Percentiles rank a stretch among this genome's conserved stretches.
Conservation (phyloP, 2,113 vertebrate genomes). For the Rhinoderma darwinii region DNA sequence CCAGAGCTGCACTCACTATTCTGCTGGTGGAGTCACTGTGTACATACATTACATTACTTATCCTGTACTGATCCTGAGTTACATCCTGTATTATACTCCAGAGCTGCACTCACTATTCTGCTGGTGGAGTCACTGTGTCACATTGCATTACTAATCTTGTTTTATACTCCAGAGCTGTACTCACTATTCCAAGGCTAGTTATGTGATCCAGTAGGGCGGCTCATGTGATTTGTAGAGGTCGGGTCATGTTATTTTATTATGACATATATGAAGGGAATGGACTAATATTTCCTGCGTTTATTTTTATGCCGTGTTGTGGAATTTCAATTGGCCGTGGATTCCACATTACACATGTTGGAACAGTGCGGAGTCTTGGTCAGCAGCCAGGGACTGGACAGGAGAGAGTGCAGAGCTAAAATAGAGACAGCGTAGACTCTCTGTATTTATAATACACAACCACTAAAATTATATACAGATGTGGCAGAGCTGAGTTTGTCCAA, state of each 20-base stretch:
- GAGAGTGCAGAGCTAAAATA: neutral
- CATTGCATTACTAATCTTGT: too few relatives aligned
- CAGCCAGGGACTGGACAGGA: neutral
- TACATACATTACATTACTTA: too few relatives aligned
- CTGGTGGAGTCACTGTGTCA: too few relatives aligned
- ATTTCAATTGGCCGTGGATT: neutral
- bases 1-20: too few relatives aligned
- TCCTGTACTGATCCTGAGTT: too few relatives aligned
- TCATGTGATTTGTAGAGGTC: neutral
- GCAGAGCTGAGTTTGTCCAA: neutral
- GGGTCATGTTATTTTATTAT: neutral
- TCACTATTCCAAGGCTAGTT: too few relatives aligned
- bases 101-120: too few relatives aligned
- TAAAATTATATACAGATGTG: neutral
- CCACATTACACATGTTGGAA: neutral
- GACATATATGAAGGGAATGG: neutral
- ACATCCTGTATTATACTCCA: too few relatives aligned
- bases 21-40: too few relatives aligned
- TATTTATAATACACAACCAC: too few relatives aligned
- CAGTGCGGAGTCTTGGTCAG: neutral
- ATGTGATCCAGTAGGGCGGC: too few relatives aligned
- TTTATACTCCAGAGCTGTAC: too few relatives aligned
- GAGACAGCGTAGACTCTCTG: neutral
- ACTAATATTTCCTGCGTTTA: neutral
- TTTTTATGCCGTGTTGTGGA: conserved; percentile 14